Percentiles rank a stretch among this genome's conserved stretches.
Conservation (phyloP, 1,140 invertebrate species). For the Pseudomyrmex gracilis region DNA sequence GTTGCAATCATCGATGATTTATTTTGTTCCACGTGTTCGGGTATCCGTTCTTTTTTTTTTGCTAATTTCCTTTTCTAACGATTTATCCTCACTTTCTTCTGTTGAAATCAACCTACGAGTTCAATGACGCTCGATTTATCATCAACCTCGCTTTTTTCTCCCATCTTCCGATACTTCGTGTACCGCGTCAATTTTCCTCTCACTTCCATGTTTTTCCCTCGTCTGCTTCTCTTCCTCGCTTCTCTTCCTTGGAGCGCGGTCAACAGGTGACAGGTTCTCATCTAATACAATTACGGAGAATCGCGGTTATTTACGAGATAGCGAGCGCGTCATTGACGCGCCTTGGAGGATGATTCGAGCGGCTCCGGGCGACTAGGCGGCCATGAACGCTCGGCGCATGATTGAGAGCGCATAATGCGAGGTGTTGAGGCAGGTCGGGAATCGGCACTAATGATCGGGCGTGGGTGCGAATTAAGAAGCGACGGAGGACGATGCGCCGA, state of each 20-base stretch:
- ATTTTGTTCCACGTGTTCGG: conserved; percentile 24
- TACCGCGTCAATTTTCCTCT: neutral
- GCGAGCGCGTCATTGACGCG: conserved; percentile 72
- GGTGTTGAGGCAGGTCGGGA: conserved; percentile 80
- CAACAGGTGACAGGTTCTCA: conserved; percentile 77
- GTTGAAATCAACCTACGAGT: conserved; percentile 66
- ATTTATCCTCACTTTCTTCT: conserved; percentile 21
- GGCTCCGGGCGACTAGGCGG: conserved; percentile 61
- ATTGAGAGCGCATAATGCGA: conserved; percentile 82
- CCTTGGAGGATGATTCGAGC: conserved; percentile 45
- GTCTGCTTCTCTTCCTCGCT: neutral
- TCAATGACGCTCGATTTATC: conserved; percentile 75
- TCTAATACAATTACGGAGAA: conserved; percentile 83
- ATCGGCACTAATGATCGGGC: conserved; percentile 80
- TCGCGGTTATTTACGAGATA: conserved; percentile 80
- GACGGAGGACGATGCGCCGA: conserved; percentile 56
- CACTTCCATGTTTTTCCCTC: conserved; percentile 4
- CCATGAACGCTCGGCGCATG: conserved; percentile 70
- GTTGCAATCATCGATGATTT: conserved; percentile 76
- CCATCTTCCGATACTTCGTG: conserved; percentile 17
- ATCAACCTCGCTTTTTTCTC: conserved; percentile 32
- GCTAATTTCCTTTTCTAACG: neutral
- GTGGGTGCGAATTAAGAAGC: conserved; percentile 81
- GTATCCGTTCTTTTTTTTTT: conserved; percentile 1
- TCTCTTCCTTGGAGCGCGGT: neutral